Evolutionary conservation across 2,797 vertebrate genomes (phyloP), one percentile per base, ranked within the genome.

Genomic region (Bovichtus variegatus): DNA sequence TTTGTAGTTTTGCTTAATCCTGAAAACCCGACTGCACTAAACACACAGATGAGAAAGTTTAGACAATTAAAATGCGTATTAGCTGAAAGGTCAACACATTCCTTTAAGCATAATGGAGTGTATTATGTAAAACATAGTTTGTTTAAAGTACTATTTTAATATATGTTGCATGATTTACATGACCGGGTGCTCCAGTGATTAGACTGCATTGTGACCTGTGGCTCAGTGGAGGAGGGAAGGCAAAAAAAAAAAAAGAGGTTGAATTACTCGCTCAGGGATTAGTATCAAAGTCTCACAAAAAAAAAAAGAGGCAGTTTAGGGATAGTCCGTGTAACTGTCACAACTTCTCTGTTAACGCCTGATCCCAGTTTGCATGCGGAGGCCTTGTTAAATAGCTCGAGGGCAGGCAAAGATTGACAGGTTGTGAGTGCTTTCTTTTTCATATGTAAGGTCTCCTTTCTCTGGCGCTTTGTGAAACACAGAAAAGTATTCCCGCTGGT

Each of bases 401-500:
- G 46, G 13, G 55, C 7, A 57, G 46, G 69, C 62, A 51, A 59
- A 65, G 78, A 74, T 10, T 36, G 70, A 83, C n/a, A 13, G 68
- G 62, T 51, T 49, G 65, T 5, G 54, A 81, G 80, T 13, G 53
- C 34, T 61, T 78, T 74, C 44, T 84, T 78, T 59, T 62, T 60
- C 59, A 29, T 46, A 58, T n/a, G 44, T 53, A 57, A 25, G 63
- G 2, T 58, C 38, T 76, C 43, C 66, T 84, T 72, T 76, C 80
- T 78, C 78, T 65, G 27, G 58, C 54, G 64, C 63, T 87, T 82
- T 76, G 71, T 82, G 76, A 55, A 62, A 67, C 57, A 70, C 78
- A 74, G 76, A 83, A 46, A 77, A 64, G 74, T 69, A 82, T 91
- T 89, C 89, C 76, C 86, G 70, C 55, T 49, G 80, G 87, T 87